These are phyloP conservation scores for Dicrurus megarhynchus DNA, from an alignment of 2,113 vertebrate genomes.

Conservation along the genomic window DNA sequence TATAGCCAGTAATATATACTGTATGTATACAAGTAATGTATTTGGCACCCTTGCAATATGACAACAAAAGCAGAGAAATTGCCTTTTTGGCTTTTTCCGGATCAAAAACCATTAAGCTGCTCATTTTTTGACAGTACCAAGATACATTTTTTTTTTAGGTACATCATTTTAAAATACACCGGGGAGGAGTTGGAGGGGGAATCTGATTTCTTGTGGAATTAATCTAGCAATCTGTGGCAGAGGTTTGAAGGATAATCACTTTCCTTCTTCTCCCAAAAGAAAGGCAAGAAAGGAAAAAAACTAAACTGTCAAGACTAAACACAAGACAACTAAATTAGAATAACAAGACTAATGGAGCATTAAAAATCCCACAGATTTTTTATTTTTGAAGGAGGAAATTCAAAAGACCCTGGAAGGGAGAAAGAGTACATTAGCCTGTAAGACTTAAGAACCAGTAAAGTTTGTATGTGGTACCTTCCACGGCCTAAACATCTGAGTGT, in stretches of 20 bases:
- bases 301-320: neutral
- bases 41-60: neutral
- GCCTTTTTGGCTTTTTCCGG: neutral
- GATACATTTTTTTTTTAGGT: neutral
- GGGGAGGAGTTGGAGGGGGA: fast-evolving
- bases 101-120: neutral
- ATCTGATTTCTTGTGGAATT: neutral
- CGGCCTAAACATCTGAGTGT: neutral
- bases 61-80: neutral
- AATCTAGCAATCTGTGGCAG: neutral
- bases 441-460: neutral
- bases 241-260: neutral
- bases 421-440: neutral
- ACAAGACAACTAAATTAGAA: neutral
- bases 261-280: neutral
- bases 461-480: neutral
- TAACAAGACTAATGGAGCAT: neutral
- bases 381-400: neutral
- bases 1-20: too few relatives aligned
- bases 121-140: neutral
- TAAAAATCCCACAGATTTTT: neutral
- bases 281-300: neutral
- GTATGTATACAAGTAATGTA: neutral
- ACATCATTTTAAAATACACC: neutral
- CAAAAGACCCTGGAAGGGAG: neutral